Conservation (phyloP, 2,888 invertebrate species). For the Magallana nippona region DNA sequence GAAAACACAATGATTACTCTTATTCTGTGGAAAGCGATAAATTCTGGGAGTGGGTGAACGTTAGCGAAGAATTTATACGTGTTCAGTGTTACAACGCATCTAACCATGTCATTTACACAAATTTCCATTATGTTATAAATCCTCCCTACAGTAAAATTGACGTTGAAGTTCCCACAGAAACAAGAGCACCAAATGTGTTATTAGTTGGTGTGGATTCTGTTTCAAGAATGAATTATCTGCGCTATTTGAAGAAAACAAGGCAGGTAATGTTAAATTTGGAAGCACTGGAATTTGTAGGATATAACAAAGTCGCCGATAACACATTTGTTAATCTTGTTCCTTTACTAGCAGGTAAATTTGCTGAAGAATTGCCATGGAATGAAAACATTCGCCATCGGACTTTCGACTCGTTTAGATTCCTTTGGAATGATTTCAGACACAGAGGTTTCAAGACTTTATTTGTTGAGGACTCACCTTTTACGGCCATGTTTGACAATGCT, state of each 20-base stretch:
- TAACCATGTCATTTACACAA: conserved; percentile 63
- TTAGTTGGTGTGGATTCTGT: conserved; percentile 92
- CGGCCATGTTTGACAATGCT: conserved; percentile 89
- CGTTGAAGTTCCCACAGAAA: neutral
- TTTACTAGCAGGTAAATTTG: conserved; percentile 82
- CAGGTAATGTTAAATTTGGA: conserved; percentile 84
- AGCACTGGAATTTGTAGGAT: conserved; percentile 90
- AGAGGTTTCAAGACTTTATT: conserved; percentile 89
- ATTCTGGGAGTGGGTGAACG: conserved; percentile 42
- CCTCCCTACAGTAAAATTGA: neutral
- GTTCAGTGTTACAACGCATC: conserved; percentile 65
- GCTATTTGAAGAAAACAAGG: conserved; percentile 88
- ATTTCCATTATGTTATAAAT: conserved; percentile 69
- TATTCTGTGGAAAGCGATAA: conserved; percentile 46
- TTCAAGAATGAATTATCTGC: conserved; percentile 90
- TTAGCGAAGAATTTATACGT: conserved; percentile 66
- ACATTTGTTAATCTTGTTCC: conserved; percentile 94
- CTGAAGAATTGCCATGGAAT: conserved; percentile 60
- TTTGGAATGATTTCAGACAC: conserved; percentile 89
- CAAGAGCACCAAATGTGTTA: conserved; percentile 84
- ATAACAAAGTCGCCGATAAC: conserved; percentile 96
- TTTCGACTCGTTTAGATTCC: conserved; percentile 83
- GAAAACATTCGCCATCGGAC: conserved; percentile 51
- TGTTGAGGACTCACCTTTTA: conserved; percentile 89
- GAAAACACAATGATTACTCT: neutral